Base-by-base conservation (phyloP, 2,797 vertebrate genomes). In the Poeciliopsis paucimaculata region DNA sequence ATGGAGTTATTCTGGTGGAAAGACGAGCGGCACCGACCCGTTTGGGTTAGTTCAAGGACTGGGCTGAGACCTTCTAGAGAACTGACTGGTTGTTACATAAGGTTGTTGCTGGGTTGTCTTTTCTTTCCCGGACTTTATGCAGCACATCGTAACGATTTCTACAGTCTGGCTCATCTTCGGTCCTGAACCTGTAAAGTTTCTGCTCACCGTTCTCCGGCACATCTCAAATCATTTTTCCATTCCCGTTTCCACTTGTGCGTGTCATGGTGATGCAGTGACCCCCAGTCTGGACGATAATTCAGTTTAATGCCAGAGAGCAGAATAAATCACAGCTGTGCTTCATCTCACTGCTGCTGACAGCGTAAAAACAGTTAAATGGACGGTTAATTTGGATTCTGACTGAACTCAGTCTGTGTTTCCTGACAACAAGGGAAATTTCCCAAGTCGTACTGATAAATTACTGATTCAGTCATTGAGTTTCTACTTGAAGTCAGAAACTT, bases 161-260 rank as follows among this genome's bases (percentile, higher is more conserved):
- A 7, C 6, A 77, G 9, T 43, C 76, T 77, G 77, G 80, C 72
- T 74, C 34, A 88, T 81, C 34, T 74, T 55, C 26, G 80, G 86
- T 75, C 68, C 45, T 12, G 45, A 72, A 72, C 55, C 28, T 45
- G 66, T 81, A 83, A 86, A 86, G 74, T 60, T 83, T 76, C 36
- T 72, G 66, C 78, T 72, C 46, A 51, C 75, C 34, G 18, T 68
- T 70, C 31, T 2, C 41, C 4, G 2, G 26, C 83, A 82, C 79
- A 75, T 80, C 74, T 83, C 84, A 82, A 88, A 91, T 90, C 77
- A 84, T 91, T 93, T 91, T 90, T 60, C 77, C 89, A 87, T n/a
- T 87, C 79, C 36, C 0, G 4, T 60, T 53, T 81, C 51, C 77
- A 75, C 77, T 78, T 86, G 78, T 82, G 76, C 80, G 6, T 82